These are phyloP conservation scores for Merops nubicus DNA, from an alignment of 2,113 vertebrate genomes.

Conservation along the genomic window DNA sequence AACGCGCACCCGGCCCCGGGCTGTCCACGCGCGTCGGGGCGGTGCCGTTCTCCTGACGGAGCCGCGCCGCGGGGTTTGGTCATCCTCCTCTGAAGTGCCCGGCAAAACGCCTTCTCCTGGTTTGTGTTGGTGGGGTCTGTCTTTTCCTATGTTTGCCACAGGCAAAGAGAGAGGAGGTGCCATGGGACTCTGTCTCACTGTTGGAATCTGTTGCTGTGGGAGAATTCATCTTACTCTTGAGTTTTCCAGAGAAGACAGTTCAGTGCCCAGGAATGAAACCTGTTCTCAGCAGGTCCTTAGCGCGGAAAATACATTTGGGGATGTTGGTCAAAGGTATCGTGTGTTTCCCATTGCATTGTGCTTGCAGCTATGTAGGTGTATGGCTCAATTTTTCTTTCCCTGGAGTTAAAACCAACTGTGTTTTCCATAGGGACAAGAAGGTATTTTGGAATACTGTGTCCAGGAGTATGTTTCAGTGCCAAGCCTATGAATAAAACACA, in stretches of 20 bases:
- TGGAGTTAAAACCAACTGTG: neutral
- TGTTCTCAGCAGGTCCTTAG: neutral
- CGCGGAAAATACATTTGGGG: neutral
- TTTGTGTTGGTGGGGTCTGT: no score
- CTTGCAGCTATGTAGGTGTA: neutral
- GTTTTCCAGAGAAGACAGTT: neutral
- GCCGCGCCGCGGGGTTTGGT: no score
- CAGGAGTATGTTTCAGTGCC: neutral
- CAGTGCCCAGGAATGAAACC: neutral
- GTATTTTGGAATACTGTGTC: neutral
- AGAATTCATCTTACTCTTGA: neutral
- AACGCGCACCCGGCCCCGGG: no score
- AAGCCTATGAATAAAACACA: neutral
- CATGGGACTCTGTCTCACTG: neutral
- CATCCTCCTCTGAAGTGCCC: no score
- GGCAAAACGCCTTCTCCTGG: no score
- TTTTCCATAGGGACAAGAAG: neutral
- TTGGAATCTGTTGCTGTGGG: neutral
- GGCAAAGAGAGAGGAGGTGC: neutral
- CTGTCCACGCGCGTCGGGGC: no score
- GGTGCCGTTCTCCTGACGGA: no score
- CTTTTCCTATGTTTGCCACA: accelerated
- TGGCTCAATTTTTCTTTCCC: neutral
- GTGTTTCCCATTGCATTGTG: neutral
- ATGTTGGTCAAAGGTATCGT: neutral